A percentile compares a stretch with the other conserved stretches of the same genome.
phyloP scores from a whole-genome alignment of 2,888 invertebrate species.

The Lycocerus yunnanus region DNA sequence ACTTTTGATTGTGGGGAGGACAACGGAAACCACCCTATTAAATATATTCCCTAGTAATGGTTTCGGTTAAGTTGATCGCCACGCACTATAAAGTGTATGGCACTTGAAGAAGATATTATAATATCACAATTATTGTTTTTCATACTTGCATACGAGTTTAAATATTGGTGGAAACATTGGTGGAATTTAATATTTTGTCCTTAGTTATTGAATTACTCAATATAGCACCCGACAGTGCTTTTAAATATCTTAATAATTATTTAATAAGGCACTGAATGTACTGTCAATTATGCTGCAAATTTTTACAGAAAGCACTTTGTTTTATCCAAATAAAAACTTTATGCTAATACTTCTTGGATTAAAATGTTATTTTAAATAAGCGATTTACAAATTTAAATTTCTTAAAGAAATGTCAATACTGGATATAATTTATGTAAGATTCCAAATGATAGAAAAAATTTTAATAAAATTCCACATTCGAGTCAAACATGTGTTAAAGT shows the following conservation, averaged over 20 bases:
- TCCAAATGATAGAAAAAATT: not conserved
- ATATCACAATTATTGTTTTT: too few species aligned
- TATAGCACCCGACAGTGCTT: not conserved
- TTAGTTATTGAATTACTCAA: not conserved
- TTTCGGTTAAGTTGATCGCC: too few species aligned
- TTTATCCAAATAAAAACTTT: not conserved
- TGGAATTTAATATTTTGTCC: too few species aligned
- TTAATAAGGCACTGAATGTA: not conserved
- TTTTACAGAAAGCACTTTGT: not conserved
- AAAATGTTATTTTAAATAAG: not conserved
- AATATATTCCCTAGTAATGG: too few species aligned
- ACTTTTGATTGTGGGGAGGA: too few species aligned
- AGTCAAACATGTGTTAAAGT: not conserved
- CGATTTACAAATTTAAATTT: not conserved
- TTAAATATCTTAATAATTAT: not conserved
- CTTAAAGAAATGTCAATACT: not conserved
- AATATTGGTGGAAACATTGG: not conserved
- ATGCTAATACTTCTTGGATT: not conserved
- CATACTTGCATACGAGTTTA: not conserved
- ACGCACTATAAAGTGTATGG: too few species aligned
- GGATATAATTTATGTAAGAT: too few species aligned
- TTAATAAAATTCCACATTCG: not conserved
- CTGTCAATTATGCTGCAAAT: not conserved
- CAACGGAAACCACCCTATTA: too few species aligned
- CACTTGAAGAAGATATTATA: too few species aligned